Evolutionary conservation across 2,888 invertebrate genomes (phyloP).

Genomic region (Mimumesa dahlbomi): DNA sequence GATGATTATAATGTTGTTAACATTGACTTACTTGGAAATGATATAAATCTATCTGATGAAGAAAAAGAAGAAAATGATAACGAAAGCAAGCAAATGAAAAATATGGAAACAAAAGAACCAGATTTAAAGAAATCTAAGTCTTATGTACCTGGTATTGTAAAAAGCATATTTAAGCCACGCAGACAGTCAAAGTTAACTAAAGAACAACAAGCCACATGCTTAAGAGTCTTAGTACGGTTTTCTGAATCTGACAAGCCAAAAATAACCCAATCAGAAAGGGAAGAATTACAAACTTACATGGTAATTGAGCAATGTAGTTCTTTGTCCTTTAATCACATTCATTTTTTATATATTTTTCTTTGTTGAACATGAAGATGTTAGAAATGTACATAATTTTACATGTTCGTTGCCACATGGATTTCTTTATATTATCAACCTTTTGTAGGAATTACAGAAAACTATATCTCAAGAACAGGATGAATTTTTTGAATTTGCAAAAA

Average conservation of each 20-base stretch:
- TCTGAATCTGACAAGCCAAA: slow-evolving; percentile 53
- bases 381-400: background rate
- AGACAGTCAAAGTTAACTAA: slow-evolving; percentile 51
- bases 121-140: background rate
- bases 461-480: slow-evolving; percentile 68
- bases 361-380: background rate
- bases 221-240: slow-evolving; percentile 62
- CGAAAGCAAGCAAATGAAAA: background rate
- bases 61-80: background rate
- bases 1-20: slow-evolving; percentile 53
- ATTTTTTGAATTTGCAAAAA: slow-evolving; percentile 63
- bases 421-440: slow-evolving; percentile 2
- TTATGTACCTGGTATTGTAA: slow-evolving; percentile 67
- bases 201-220: slow-evolving; percentile 61
- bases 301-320: slow-evolving; percentile 41
- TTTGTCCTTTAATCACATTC: background rate
- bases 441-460: slow-evolving; percentile 38
- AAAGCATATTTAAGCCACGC: slow-evolving; percentile 50
- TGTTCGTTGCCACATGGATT: background rate
- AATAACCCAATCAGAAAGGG: slow-evolving; percentile 42
- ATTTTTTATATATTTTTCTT: no score
- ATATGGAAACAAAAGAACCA: background rate
- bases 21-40: slow-evolving; percentile 28
- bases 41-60: background rate
- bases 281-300: slow-evolving; percentile 63